phyloP scores from a whole-genome alignment of 2,113 vertebrate genomes.

The Oryzias melastigma region DNA sequence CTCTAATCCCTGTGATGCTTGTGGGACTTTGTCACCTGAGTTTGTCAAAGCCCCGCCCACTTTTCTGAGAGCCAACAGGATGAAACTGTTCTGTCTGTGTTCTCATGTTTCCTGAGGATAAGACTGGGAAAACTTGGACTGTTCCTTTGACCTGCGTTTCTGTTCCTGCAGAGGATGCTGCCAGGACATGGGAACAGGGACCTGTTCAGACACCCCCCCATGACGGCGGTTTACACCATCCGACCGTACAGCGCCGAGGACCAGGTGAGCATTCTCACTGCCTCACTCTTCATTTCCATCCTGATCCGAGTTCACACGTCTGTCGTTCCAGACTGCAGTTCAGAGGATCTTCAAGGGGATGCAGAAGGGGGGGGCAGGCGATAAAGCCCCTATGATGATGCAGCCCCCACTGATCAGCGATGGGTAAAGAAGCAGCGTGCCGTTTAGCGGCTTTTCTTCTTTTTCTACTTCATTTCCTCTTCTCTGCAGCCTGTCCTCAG shows the following conservation, averaged over 20 bases:
- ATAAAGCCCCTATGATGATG: constrained; percentile 71
- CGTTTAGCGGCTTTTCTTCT: not conserved
- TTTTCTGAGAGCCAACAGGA: not conserved
- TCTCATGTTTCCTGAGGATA: not conserved
- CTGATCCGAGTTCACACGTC: not conserved
- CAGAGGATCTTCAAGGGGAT: constrained; percentile 90
- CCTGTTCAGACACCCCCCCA: constrained; percentile 90
- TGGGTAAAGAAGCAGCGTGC: constrained; percentile 68
- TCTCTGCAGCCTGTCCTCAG: constrained; percentile 83
- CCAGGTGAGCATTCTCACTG: constrained; percentile 78
- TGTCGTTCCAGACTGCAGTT: constrained; percentile 80
- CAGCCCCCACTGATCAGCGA: constrained; percentile 88
- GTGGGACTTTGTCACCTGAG: too few species aligned
- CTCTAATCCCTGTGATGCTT: not conserved
- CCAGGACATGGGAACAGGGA: constrained; percentile 96
- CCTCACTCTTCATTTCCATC: not conserved
- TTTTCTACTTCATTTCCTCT: not conserved
- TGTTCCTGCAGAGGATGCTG: constrained; percentile 86
- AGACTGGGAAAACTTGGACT: too few species aligned
- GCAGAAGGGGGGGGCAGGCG: constrained; percentile 78
- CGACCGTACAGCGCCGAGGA: constrained; percentile 89
- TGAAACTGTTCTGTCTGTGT: not conserved
- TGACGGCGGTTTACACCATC: constrained; percentile 89
- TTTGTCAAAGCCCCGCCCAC: too few species aligned
- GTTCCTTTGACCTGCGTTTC: not conserved